A percentile compares a stretch with the other conserved stretches of the same genome.
phyloP scores from a whole-genome alignment of 2,888 invertebrate species.

The Acronicta alni region DNA sequence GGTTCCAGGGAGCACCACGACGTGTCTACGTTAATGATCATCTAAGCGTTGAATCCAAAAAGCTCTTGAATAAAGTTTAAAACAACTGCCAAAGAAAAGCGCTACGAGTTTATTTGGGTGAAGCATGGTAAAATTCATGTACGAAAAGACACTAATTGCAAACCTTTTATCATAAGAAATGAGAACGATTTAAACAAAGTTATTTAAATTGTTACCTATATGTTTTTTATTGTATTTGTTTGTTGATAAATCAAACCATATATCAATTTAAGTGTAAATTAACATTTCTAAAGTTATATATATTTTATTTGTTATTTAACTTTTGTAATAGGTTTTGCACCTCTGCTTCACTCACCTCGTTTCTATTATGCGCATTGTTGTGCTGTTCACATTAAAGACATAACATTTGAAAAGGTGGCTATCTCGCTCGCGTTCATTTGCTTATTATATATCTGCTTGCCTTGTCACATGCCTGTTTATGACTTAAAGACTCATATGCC shows the following conservation, averaged over 20 bases:
- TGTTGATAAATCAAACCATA: no score
- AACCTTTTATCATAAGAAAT: slow-evolving; percentile 3
- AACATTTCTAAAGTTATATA: neutral
- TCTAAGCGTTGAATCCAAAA: neutral
- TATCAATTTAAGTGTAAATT: neutral
- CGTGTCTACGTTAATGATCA: slow-evolving; percentile 6
- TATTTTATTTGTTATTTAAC: no score
- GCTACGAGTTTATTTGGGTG: neutral
- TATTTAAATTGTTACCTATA: neutral
- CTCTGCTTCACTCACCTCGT: slow-evolving; percentile 2
- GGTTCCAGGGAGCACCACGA: neutral
- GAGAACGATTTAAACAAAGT: slow-evolving; percentile 8
- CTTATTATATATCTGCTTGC: neutral
- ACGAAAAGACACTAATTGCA: neutral
- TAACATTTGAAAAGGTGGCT: neutral
- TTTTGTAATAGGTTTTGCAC: slow-evolving; percentile 7
- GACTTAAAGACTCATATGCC: neutral
- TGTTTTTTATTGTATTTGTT: neutral
- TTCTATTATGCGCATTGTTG: neutral
- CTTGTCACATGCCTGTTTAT: neutral
- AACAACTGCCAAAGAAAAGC: neutral
- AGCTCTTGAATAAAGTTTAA: neutral
- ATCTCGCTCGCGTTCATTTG: neutral
- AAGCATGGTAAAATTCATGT: slow-evolving; percentile 2
- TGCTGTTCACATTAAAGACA: slow-evolving; percentile 4